Percentiles rank a stretch among this genome's conserved stretches.
Conservation (phyloP, 2,888 invertebrate species). For the Ypsolopha scabrella region DNA sequence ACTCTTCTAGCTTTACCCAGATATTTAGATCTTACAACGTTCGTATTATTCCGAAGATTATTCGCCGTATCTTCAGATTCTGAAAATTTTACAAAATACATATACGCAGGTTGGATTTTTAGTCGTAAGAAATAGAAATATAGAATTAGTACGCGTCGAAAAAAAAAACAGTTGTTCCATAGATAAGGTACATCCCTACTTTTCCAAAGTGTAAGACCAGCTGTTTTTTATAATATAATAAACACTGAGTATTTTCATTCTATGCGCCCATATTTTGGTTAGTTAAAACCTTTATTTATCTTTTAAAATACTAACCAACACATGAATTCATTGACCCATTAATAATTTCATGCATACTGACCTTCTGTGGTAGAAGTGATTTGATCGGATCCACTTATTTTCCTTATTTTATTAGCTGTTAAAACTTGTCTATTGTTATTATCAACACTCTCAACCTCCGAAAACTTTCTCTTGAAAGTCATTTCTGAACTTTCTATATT, state of each 20-base stretch:
- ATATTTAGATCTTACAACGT: constrained; percentile 38
- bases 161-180: no score
- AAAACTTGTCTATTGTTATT: constrained; percentile 47
- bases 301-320: no score
- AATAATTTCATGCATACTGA: background rate
- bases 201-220: no score
- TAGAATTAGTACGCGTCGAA: no score
- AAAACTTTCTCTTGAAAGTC: constrained; percentile 36
- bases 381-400: constrained; percentile 48
- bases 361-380: constrained; percentile 48
- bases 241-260: no score
- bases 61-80: background rate
- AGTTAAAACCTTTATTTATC: no score
- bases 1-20: constrained; percentile 47
- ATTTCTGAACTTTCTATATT: constrained; percentile 31
- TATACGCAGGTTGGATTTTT: no score
- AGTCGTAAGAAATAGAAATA: no score
- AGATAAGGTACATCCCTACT: no score
- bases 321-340: no score
- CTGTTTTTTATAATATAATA: no score
- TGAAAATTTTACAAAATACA: background rate
- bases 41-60: constrained; percentile 3
- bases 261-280: no score
- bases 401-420: constrained; percentile 46
- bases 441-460: constrained; percentile 32